These are phyloP conservation scores for Porites evermanni DNA, from an alignment of 92 coral and sea anemone species.

Conservation along the genomic window DNA sequence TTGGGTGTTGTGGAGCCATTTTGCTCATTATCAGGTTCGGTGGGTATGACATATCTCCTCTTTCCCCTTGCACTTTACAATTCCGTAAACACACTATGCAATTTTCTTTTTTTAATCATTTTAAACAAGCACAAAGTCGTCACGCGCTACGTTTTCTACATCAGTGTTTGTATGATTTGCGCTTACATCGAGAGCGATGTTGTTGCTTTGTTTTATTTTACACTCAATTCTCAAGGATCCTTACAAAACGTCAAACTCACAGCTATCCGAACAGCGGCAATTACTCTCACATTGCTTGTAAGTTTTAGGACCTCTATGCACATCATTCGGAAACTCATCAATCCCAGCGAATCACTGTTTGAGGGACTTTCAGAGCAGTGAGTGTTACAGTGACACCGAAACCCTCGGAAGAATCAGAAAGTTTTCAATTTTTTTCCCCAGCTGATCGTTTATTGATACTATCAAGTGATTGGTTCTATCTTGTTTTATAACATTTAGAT, in stretches of 20 bases:
- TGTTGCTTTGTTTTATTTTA: constrained; percentile 38
- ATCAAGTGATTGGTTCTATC: too few relatives aligned
- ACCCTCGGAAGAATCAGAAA: too few relatives aligned
- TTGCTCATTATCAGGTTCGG: background rate
- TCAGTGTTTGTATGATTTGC: constrained; percentile 39
- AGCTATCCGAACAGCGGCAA: constrained; percentile 43
- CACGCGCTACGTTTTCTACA: constrained; percentile 31
- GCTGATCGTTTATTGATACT: too few relatives aligned
- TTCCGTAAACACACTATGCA: constrained; percentile 15
- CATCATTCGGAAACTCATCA: constrained; percentile 37
- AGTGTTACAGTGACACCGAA: background rate
- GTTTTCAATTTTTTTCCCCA: too few relatives aligned
- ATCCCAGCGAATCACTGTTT: constrained; percentile 41
- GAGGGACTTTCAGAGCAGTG: constrained; percentile 35
- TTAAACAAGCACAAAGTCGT: constrained; percentile 36
- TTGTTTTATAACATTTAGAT: too few relatives aligned
- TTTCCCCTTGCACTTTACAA: constrained; percentile 1
- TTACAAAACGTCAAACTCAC: constrained; percentile 32
- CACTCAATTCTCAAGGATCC: constrained; percentile 45
- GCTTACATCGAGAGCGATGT: constrained; percentile 51
- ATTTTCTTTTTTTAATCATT: constrained; percentile 35
- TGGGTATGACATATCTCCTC: background rate
- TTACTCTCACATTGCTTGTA: constrained; percentile 37
- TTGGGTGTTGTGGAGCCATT: constrained; percentile 15
- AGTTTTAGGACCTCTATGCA: constrained; percentile 52